Evolutionary conservation across 2,888 invertebrate species (phyloP), one percentile per base, ranked within the genome.

Genomic region (Eristalinus sepulchralis): DNA sequence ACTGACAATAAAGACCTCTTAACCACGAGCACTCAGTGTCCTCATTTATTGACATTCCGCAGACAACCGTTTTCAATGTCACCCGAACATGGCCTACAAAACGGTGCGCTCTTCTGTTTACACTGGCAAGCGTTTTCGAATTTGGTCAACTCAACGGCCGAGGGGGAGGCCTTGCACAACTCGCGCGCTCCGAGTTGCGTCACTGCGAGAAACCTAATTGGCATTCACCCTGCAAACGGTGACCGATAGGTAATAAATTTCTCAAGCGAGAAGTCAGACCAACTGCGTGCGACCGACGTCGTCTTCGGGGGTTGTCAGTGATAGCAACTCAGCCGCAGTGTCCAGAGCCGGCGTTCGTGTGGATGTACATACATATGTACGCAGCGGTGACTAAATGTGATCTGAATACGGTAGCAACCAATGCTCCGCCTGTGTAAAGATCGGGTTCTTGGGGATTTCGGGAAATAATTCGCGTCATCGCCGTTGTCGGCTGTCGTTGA

Each of bases 161-260:
- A 34, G 22, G 5, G 2, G 27, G 27, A 27, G 27, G 27, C 2
- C 27, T 83, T 83, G 71, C 77, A 77, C 47, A 71, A 73, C 13
- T 33, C 39, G 22, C 60, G 8, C 17, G 17, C 62, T 62, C 31
- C 31, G 67, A 57, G 82, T 83, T 83, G 72, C 83, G 67, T 78
- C 77, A 78, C 57, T 63, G 63, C 10, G 34, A 17, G 47, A 11
- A 20, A n/a, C 5, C 72, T 34, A 36, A 83, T 83, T 83, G 72
- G 36, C 27, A 83, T 78, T 83, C 83, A 57, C 36, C 20, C 66
- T 27, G 47, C 72, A 47, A 66, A 62, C 62, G 17, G 67, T 72
- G 67, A 72, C 78, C 62, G 63, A 78, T 81, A 78, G 71, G 60
- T 76, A 72, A 76, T 76, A 71, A 76, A 66, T 75, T 67, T 71